A percentile compares a stretch with the other conserved stretches of the same genome.
Conservation (phyloP, 2,888 invertebrate species). For the Drymonia ruficornis region DNA sequence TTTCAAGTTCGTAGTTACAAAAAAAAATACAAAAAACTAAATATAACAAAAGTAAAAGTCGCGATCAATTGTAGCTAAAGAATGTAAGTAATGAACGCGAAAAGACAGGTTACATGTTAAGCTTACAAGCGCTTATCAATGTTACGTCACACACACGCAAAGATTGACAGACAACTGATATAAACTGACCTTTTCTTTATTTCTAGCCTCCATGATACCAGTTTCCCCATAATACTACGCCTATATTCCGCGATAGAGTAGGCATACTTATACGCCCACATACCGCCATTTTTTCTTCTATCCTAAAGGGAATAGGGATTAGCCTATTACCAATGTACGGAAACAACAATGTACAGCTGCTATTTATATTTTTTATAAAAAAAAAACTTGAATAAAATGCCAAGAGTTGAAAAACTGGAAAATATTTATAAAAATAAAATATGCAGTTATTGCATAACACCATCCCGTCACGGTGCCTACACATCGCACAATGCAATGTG, state of each 20-base stretch:
- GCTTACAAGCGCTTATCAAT: not conserved
- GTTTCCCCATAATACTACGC: not conserved
- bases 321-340: too few species aligned
- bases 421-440: slow-evolving; percentile 7
- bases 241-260: too few species aligned
- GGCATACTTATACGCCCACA: too few species aligned
- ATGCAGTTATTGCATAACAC: slow-evolving; percentile 18
- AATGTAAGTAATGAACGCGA: not conserved
- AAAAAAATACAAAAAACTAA: not conserved
- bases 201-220: not conserved
- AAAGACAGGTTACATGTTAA: not conserved
- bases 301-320: too few species aligned
- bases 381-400: too few species aligned
- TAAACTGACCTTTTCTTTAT: not conserved
- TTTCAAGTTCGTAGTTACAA: too few species aligned
- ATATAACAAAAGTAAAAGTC: not conserved
- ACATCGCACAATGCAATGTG: slow-evolving; percentile 25
- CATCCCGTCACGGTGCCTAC: slow-evolving; percentile 34
- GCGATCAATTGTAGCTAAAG: too few species aligned
- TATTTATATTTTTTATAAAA: too few species aligned
- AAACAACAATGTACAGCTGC: too few species aligned
- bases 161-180: not conserved
- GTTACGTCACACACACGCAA: not conserved
- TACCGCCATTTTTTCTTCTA: too few species aligned
- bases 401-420: too few species aligned